A percentile compares a stretch with the other conserved stretches of the same genome.
phyloP scores from a whole-genome alignment of 2,888 invertebrate genomes.

The Apamea sordens region DNA sequence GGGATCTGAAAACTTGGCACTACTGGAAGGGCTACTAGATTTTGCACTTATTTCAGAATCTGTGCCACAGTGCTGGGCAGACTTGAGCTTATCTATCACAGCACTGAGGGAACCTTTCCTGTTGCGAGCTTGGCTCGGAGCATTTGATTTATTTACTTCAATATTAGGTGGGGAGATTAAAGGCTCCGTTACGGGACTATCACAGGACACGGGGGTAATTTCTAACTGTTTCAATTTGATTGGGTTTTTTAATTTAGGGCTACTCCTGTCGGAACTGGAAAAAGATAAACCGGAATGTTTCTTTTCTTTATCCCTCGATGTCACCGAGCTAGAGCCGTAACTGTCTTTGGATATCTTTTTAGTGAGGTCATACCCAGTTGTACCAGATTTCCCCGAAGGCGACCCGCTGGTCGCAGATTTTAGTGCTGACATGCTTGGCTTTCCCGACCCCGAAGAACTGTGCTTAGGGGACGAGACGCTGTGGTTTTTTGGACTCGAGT shows the following conservation, averaged over 20 bases:
- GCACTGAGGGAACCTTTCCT: conserved; percentile 94
- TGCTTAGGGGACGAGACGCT: conserved; percentile 95
- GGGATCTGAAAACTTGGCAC: conserved; percentile 87
- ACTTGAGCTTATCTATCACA: conserved; percentile 96
- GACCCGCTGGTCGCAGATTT: conserved; percentile 94
- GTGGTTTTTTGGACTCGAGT: conserved; percentile 94
- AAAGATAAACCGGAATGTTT: conserved; percentile 88
- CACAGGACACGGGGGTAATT: conserved; percentile 90
- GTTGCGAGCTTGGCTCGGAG: conserved; percentile 91
- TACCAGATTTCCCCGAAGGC: conserved; percentile 91
- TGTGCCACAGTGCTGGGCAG: conserved; percentile 92
- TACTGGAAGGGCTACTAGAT: conserved; percentile 85
- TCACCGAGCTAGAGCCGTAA: conserved; percentile 82
- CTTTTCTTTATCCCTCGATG: conserved; percentile 90
- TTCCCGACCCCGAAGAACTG: conserved; percentile 93
- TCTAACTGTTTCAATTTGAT: conserved; percentile 93
- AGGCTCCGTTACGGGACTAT: conserved; percentile 84
- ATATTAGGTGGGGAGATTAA: conserved; percentile 88
- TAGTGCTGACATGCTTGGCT: conserved; percentile 96
- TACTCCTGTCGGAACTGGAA: conserved; percentile 90
- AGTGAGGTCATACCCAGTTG: conserved; percentile 88
- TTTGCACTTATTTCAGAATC: conserved; percentile 89
- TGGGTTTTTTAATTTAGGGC: conserved; percentile 92
- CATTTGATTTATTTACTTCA: conserved; percentile 91
- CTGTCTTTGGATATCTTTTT: conserved; percentile 90